These are phyloP conservation scores for Triplophysa yarkandensis DNA, from an alignment of 2,797 vertebrate species.

Conservation along the genomic window DNA sequence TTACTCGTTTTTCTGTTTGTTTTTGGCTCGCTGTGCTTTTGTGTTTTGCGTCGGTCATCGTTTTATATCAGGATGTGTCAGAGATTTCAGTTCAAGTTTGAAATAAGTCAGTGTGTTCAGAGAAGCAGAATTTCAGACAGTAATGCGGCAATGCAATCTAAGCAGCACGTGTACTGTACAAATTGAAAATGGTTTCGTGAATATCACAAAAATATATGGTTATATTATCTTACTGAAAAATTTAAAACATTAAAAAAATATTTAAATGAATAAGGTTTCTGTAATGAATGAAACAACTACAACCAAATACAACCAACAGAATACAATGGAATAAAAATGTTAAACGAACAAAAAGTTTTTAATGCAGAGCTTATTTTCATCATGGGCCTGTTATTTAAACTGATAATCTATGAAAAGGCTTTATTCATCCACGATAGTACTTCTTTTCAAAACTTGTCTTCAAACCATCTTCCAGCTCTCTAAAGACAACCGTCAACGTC, in stretches of 20 bases:
- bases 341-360: too few relatives aligned
- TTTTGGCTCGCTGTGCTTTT: background rate
- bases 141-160: background rate
- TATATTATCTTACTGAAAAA: too few relatives aligned
- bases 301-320: too few relatives aligned
- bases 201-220: too few relatives aligned
- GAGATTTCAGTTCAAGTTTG: background rate
- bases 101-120: background rate
- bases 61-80: constrained; percentile 2
- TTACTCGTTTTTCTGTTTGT: background rate
- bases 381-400: background rate
- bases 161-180: background rate
- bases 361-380: too few relatives aligned
- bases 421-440: constrained; percentile 3
- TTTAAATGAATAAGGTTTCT: background rate
- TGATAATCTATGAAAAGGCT: background rate
- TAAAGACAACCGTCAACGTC: background rate
- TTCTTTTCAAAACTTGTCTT: constrained; percentile 1
- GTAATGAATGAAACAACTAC: background rate
- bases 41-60: background rate
- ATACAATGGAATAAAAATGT: too few relatives aligned
- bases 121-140: background rate
- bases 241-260: too few relatives aligned
- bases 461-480: constrained; percentile 9
- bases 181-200: background rate